phyloP scores from a whole-genome alignment of 2,797 vertebrate genomes.

The Dallia pectoralis region DNA sequence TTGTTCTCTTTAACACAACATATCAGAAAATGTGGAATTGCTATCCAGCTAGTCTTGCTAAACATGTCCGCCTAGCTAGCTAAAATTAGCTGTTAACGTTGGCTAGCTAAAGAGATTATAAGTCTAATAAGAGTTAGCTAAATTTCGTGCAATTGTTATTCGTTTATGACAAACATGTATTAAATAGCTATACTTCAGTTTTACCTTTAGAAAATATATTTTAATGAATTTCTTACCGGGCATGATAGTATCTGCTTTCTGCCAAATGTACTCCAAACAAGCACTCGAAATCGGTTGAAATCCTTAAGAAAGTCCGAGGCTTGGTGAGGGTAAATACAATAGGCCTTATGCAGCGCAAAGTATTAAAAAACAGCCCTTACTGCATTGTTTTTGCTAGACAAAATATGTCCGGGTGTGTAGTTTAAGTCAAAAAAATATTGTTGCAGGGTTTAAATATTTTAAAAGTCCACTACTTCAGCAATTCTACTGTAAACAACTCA shows the following conservation, averaged over 20 bases:
- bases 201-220: neutral
- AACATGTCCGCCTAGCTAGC: neutral
- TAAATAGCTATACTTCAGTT: neutral
- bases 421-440: constrained; percentile 23
- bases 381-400: constrained; percentile 52
- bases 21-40: neutral
- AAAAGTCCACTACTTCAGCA: constrained; percentile 39
- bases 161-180: neutral
- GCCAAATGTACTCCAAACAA: constrained; percentile 40
- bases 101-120: constrained; percentile 9
- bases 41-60: too few species aligned
- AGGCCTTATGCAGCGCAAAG: constrained; percentile 71
- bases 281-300: constrained; percentile 56
- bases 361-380: constrained; percentile 52
- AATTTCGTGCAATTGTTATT: neutral
- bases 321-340: constrained; percentile 17
- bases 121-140: constrained; percentile 2
- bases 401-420: constrained; percentile 26
- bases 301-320: constrained; percentile 66
- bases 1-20: neutral
- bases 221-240: constrained; percentile 57
- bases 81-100: neutral
- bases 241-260: constrained; percentile 35
- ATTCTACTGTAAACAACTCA: constrained; percentile 55
- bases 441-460: constrained; percentile 28